Evolutionary conservation across 2,797 vertebrate genomes (phyloP).

Genomic region (Melanitta fusca): DNA sequence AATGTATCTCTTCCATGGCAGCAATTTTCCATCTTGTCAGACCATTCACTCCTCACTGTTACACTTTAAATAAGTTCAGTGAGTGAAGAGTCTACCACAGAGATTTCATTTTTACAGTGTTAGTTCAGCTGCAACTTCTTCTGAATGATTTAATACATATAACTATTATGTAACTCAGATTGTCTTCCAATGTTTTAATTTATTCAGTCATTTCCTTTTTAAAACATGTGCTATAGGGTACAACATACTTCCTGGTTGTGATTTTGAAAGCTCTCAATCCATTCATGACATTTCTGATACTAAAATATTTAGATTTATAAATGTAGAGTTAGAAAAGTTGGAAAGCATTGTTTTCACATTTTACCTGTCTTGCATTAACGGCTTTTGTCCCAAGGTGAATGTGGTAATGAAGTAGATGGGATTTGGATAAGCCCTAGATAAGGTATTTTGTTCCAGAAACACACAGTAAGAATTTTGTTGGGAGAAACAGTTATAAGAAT

Average conservation of each 20-base stretch:
- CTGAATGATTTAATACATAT: constrained; percentile 67
- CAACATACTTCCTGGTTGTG: constrained; percentile 15
- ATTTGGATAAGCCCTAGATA: constrained; percentile 34
- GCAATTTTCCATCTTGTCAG: constrained; percentile 55
- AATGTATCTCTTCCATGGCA: constrained; percentile 44
- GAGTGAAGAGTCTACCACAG: constrained; percentile 57
- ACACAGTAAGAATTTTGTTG: background rate
- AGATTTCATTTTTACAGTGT: constrained; percentile 70
- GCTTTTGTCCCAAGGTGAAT: constrained; percentile 30
- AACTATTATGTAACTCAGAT: constrained; percentile 72
- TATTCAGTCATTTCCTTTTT: constrained; percentile 70
- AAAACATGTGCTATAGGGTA: constrained; percentile 45
- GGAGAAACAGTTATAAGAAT: constrained; percentile 20
- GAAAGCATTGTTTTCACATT: constrained; percentile 21
- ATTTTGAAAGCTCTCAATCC: constrained; percentile 55
- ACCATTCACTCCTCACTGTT: constrained; percentile 46
- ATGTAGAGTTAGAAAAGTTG: constrained; percentile 21
- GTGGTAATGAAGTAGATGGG: background rate
- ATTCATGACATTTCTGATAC: constrained; percentile 39
- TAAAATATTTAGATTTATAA: constrained; percentile 42
- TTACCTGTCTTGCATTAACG: background rate
- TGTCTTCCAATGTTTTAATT: constrained; percentile 70
- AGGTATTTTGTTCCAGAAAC: constrained; percentile 46
- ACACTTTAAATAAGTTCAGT: constrained; percentile 56
- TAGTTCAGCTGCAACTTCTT: constrained; percentile 73